Evolutionary conservation across 1,140 invertebrate species (phyloP).

Genomic region (Pogonus chalceus): DNA sequence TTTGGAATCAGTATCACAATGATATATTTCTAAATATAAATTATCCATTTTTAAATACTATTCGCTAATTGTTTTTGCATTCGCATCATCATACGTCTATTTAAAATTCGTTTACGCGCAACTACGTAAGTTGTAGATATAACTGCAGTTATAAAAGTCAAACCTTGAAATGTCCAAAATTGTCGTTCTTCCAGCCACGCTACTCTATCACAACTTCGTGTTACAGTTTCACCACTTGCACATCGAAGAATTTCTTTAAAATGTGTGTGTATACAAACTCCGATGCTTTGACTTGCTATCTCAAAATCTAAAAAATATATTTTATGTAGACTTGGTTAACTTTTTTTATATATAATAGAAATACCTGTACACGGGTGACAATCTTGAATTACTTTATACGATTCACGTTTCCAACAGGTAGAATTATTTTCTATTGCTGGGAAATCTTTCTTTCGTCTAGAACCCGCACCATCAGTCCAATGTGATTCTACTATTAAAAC

Average conservation of each 20-base stretch:
- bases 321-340: not conserved
- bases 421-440: conserved; percentile 59
- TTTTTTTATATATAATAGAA: conserved; percentile 12
- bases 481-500: conserved; percentile 70
- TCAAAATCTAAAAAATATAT: conserved; percentile 47
- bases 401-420: conserved; percentile 59
- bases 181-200: conserved; percentile 62
- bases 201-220: conserved; percentile 55
- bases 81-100: conserved; percentile 35
- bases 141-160: conserved; percentile 55
- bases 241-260: conserved; percentile 61
- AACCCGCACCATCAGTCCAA: conserved; percentile 47
- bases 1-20: conserved; percentile 1
- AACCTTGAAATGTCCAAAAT: conserved; percentile 76
- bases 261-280: conserved; percentile 57
- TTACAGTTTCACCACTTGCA: conserved; percentile 56
- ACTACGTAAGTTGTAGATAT: conserved; percentile 41
- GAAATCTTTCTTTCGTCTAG: conserved; percentile 45
- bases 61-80: conserved; percentile 41
- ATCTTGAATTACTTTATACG: conserved; percentile 56
- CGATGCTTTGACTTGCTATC: conserved; percentile 57
- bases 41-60: conserved; percentile 29
- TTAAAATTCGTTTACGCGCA: conserved; percentile 30
- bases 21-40: conserved; percentile 14
- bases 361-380: conserved; percentile 69